A percentile compares a stretch with the other conserved stretches of the same genome.
Conservation (phyloP, 2,797 vertebrate genomes). For the Arrhamphus sclerolepis region DNA sequence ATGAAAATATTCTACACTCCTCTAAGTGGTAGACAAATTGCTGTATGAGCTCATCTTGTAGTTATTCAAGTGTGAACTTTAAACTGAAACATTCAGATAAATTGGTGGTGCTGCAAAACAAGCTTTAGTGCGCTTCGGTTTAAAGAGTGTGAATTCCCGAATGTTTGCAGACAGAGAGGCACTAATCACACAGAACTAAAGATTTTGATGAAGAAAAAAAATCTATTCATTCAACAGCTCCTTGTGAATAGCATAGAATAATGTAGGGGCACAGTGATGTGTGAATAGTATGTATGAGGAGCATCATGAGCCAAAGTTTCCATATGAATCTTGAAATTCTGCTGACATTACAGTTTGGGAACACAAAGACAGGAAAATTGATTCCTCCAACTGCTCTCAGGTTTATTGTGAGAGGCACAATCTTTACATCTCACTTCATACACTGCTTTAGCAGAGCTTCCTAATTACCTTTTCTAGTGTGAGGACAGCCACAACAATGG, state of each 20-base stretch:
- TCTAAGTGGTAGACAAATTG: not conserved
- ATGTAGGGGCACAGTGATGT: slow-evolving; percentile 17
- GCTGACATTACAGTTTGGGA: slow-evolving; percentile 56
- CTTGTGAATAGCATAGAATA: slow-evolving; percentile 42
- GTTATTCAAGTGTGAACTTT: slow-evolving; percentile 10
- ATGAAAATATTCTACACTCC: not conserved
- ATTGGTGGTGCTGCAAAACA: slow-evolving; percentile 4
- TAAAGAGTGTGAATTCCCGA: slow-evolving; percentile 24
- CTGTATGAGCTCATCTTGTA: slow-evolving; percentile 22
- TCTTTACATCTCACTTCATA: slow-evolving; percentile 59
- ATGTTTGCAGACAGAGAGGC: slow-evolving; percentile 38
- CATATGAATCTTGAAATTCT: slow-evolving; percentile 58
- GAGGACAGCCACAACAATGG: slow-evolving; percentile 34
- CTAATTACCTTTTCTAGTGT: slow-evolving; percentile 53
- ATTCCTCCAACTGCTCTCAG: slow-evolving; percentile 47
- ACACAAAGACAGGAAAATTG: slow-evolving; percentile 55
- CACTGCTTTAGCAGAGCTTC: slow-evolving; percentile 39
- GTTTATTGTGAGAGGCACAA: slow-evolving; percentile 44
- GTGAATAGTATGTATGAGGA: slow-evolving; percentile 20
- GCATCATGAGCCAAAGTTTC: slow-evolving; percentile 39
- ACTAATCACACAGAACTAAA: slow-evolving; percentile 13
- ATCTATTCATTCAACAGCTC: slow-evolving; percentile 43
- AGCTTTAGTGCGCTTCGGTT: slow-evolving; percentile 23
- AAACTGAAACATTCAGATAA: slow-evolving; percentile 25
- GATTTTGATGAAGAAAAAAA: slow-evolving; percentile 35